Base-by-base conservation (phyloP, 1,140 invertebrate species). In the Macrocentrus cingulum region DNA sequence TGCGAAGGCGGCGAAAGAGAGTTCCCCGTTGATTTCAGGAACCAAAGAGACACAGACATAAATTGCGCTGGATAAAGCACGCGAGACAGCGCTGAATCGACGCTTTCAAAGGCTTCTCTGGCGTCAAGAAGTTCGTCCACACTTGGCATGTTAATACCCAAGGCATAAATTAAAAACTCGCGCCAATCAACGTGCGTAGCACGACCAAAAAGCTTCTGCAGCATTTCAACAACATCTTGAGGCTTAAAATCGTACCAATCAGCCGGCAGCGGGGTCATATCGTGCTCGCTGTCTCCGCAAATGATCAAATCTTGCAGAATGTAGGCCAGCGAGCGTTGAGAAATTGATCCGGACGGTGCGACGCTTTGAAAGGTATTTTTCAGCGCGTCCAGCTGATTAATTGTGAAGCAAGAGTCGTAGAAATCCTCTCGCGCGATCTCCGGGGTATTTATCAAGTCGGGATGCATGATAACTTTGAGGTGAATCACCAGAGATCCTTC, bases 101-200 rank as follows among this genome's bases (percentile, higher is more conserved):
- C 63, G 13, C 71, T 71, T 15, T 72, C 65, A 45, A 84, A 84
- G 1, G 65, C 59, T 54, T 75, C 69, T 23, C 80, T 77, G 2
- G 79, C 29, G 18, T 72, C 54, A 16, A 86, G 60, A 19, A 86
- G 65, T 57, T 86, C 80, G 1, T 78, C 70, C 44, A 80, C 61
- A 0, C 64, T 79, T 6, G 85, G 84, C 62, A 77, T 81, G 16
- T 68, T 61, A 9, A 86, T 64, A 49, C 82, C 75, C 9, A 85
- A 68, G 64, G 80, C 82, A 62, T 81, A 83, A 55, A 86, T 72
- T 9, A 87, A 68, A 59, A 87, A 86, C 66, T 86, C 84, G 64
- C 80, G 81, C 85, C 85, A 87, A 66, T 85, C 80, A 8, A 86
- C 56, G 37, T 80, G 81, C 2, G 75, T 71, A 0, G 70, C 70